phyloP scores from a whole-genome alignment of 2,797 vertebrate species.

The Psittacula echo region DNA sequence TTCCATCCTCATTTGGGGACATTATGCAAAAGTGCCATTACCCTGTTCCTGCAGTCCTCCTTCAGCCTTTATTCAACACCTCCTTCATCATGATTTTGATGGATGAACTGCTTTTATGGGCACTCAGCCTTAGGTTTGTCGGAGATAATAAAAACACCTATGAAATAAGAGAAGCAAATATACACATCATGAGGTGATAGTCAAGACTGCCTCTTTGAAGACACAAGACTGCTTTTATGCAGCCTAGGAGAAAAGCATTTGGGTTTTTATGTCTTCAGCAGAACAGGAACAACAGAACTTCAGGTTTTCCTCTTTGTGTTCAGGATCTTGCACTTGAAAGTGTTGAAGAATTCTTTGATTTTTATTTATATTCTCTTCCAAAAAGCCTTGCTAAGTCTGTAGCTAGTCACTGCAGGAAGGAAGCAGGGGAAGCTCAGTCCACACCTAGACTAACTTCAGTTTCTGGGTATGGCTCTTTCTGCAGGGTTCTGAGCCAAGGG shows the following conservation, averaged over 20 bases:
- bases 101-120: neutral
- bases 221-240: neutral
- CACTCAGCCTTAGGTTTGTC: neutral
- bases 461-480: neutral
- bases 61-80: neutral
- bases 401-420: neutral
- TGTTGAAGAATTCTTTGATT: neutral
- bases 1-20: neutral
- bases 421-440: neutral
- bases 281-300: neutral
- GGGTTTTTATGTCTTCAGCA: neutral
- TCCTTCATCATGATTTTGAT: neutral
- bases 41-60: neutral
- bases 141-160: neutral
- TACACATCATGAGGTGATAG: neutral
- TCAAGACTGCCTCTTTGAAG: neutral
- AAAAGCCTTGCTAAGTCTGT: neutral
- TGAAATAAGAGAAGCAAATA: neutral
- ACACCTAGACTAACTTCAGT: neutral
- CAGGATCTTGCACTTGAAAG: neutral
- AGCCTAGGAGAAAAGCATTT: neutral
- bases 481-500: neutral
- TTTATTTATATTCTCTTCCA: neutral
- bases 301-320: neutral
- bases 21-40: neutral